Evolutionary conservation across 1,140 invertebrate species (phyloP).

Genomic region (Zaprionus africanus): DNA sequence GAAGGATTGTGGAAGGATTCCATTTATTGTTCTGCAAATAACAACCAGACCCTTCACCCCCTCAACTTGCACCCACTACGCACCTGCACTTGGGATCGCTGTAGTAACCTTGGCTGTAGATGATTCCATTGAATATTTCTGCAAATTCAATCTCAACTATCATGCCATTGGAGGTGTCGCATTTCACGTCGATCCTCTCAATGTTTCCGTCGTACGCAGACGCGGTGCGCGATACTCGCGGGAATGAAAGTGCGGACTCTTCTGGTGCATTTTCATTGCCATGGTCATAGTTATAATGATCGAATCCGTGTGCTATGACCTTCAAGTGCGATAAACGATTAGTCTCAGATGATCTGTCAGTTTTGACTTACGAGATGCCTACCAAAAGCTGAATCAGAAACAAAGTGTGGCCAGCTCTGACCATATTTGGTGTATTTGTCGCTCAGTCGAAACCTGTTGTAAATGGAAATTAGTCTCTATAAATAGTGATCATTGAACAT

Average conservation of each 20-base stretch:
- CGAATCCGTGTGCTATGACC: slow-evolving; percentile 58
- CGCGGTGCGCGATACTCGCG: slow-evolving; percentile 52
- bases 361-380: slow-evolving; percentile 16
- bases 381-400: slow-evolving; percentile 71
- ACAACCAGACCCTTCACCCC: background rate
- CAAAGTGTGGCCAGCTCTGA: slow-evolving; percentile 69
- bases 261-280: slow-evolving; percentile 54
- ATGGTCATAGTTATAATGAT: slow-evolving; percentile 49
- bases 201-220: slow-evolving; percentile 80
- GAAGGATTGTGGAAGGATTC: background rate
- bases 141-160: slow-evolving; percentile 88
- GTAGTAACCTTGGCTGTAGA: slow-evolving; percentile 90
- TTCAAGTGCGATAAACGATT: slow-evolving; percentile 39
- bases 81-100: slow-evolving; percentile 89
- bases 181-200: slow-evolving; percentile 88
- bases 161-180: slow-evolving; percentile 86
- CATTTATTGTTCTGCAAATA: background rate
- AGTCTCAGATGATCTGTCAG: slow-evolving; percentile 21
- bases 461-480: slow-evolving; percentile 33
- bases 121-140: slow-evolving; percentile 88
- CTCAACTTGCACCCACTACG: background rate
- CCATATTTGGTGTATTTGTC: slow-evolving; percentile 55
- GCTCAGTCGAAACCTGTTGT: slow-evolving; percentile 53
- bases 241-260: slow-evolving; percentile 47
- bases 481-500: slow-evolving; percentile 26